These are phyloP conservation scores for Hymenopus coronatus DNA, from an alignment of 2,888 invertebrate species.

Conservation along the genomic window DNA sequence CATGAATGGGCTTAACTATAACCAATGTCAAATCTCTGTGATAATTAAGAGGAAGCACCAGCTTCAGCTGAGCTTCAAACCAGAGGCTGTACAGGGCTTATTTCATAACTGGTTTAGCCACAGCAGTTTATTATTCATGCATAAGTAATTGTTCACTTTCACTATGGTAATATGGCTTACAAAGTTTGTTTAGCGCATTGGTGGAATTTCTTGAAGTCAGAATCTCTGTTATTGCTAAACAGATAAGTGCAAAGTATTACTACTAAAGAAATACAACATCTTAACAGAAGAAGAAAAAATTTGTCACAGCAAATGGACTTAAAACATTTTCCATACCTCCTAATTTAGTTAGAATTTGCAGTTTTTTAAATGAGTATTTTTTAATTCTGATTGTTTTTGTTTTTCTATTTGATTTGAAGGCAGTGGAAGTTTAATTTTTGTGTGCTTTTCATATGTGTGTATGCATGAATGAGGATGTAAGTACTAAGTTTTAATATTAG, in stretches of 20 bases:
- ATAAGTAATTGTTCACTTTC: background rate
- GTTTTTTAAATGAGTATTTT: background rate
- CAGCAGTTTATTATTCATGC: background rate
- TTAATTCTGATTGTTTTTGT: background rate
- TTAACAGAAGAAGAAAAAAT: background rate
- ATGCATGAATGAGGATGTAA: background rate
- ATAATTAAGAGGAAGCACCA: slow-evolving; percentile 46
- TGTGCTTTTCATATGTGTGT: background rate
- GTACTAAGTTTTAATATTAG: background rate
- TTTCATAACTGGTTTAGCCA: background rate
- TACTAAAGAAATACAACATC: background rate
- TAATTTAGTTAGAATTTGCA: background rate
- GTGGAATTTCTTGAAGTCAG: background rate
- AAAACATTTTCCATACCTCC: background rate
- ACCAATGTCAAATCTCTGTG: slow-evolving; percentile 30
- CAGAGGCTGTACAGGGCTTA: background rate
- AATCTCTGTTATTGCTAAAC: background rate
- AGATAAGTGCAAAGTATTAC: background rate
- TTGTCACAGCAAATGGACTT: background rate
- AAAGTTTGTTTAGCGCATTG: background rate
- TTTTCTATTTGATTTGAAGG: background rate
- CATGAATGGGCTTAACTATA: slow-evolving; percentile 52
- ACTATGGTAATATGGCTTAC: background rate
- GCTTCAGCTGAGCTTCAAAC: slow-evolving; percentile 45
- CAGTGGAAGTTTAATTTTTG: background rate